phyloP scores from a whole-genome alignment of 2,888 invertebrate genomes.

The Lasius fuliginosus region DNA sequence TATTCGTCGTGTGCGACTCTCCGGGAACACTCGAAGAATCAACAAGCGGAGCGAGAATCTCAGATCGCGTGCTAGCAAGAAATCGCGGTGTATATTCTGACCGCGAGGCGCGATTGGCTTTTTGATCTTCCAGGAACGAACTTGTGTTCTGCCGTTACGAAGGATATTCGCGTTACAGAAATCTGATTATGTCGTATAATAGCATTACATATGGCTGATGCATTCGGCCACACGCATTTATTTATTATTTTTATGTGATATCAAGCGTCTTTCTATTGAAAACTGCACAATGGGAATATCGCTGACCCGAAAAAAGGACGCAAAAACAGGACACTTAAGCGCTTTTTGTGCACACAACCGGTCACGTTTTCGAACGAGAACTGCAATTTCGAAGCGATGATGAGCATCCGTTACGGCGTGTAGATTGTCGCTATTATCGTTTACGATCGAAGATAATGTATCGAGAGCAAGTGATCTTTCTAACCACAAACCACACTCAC shows the following conservation, averaged over 20 bases:
- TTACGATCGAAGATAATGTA: slow-evolving; percentile 53
- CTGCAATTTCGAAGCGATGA: slow-evolving; percentile 55
- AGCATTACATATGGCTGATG: slow-evolving; percentile 18
- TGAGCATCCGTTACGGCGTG: slow-evolving; percentile 43
- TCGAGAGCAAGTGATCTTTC: slow-evolving; percentile 40
- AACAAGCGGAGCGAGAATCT: slow-evolving; percentile 51
- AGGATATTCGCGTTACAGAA: background rate
- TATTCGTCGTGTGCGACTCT: slow-evolving; percentile 32
- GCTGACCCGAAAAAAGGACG: background rate
- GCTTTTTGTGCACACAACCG: slow-evolving; percentile 37
- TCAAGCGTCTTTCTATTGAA: background rate
- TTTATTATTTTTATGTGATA: slow-evolving; percentile 23
- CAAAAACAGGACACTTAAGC: slow-evolving; percentile 1
- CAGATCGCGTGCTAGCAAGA: slow-evolving; percentile 49
- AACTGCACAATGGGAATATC: slow-evolving; percentile 30
- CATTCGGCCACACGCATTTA: slow-evolving; percentile 20
- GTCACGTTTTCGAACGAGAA: slow-evolving; percentile 44
- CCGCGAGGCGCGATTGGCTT: slow-evolving; percentile 18
- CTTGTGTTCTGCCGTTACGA: slow-evolving; percentile 15
- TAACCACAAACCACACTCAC: slow-evolving; percentile 61
- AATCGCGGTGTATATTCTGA: background rate
- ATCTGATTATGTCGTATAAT: background rate
- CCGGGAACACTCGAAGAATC: slow-evolving; percentile 64
- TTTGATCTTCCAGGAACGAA: slow-evolving; percentile 31
- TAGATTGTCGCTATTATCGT: slow-evolving; percentile 53